Conservation (phyloP, 2,888 invertebrate genomes). For the Catotricha subobsoleta region DNA sequence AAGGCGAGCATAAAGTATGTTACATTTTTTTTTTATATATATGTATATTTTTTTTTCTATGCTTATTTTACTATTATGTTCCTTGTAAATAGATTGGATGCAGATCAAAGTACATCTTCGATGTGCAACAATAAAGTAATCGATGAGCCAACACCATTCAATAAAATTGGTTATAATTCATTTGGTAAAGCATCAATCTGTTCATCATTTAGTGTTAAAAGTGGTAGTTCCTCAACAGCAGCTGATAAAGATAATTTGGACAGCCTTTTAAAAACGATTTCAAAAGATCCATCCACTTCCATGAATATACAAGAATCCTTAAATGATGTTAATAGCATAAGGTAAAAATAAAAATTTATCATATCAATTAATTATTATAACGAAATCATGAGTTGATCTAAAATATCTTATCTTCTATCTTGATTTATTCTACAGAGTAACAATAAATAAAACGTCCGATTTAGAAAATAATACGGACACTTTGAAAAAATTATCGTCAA, state of each 20-base stretch:
- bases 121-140: neutral
- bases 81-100: neutral
- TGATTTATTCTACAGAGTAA: constrained; percentile 27
- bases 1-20: constrained; percentile 29
- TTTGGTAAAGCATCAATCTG: constrained; percentile 31
- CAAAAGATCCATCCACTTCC: constrained; percentile 44
- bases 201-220: constrained; percentile 28
- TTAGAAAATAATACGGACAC: constrained; percentile 44
- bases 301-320: constrained; percentile 36
- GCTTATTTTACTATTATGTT: neutral
- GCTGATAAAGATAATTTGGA: constrained; percentile 32
- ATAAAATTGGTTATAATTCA: constrained; percentile 26
- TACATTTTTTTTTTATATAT: neutral
- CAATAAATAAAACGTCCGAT: constrained; percentile 29
- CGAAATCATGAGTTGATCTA: neutral
- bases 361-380: neutral
- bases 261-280: constrained; percentile 55
- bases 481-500: constrained; percentile 42
- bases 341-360: constrained; percentile 16
- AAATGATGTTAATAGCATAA: constrained; percentile 36
- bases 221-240: constrained; percentile 24
- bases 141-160: constrained; percentile 20
- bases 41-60: neutral
- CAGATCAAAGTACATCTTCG: neutral
- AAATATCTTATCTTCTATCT: too few species aligned